phyloP scores from a whole-genome alignment of 2,797 vertebrate species.

The Brachyalestes nurse region DNA sequence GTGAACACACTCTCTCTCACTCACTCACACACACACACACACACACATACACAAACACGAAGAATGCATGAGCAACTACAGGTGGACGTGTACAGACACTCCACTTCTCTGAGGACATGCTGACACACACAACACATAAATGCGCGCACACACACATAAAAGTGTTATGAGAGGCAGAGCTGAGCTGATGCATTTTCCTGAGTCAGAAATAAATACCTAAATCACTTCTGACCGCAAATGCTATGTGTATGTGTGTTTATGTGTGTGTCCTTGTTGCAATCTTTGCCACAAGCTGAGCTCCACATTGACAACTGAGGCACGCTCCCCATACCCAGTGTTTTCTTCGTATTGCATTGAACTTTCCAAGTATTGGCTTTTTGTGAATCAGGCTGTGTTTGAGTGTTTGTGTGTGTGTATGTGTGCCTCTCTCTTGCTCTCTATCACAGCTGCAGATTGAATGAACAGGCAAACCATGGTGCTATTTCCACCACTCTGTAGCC shows the following conservation, averaged over 20 bases:
- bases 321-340: not conserved
- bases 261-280: not conserved
- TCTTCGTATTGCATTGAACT: not conserved
- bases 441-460: conserved; percentile 34
- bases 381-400: conserved; percentile 5
- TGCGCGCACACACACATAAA: not conserved
- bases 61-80: not conserved
- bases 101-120: not conserved
- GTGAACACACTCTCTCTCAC: too few species aligned
- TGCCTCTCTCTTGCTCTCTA: not conserved
- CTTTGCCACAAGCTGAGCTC: not conserved
- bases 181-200: not conserved
- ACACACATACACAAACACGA: not conserved
- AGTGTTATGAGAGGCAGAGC: not conserved
- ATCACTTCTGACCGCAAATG: not conserved
- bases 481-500: conserved; percentile 39
- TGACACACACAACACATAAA: conserved; percentile 1
- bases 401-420: not conserved
- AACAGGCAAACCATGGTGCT: conserved; percentile 42
- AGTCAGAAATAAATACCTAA: not conserved
- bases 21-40: not conserved
- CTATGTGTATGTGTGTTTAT: not conserved
- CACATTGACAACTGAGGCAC: not conserved
- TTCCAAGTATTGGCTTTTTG: conserved; percentile 6
- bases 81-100: not conserved